phyloP scores from a whole-genome alignment of 2,113 vertebrate species.

The Delphinapterus leucas region DNA sequence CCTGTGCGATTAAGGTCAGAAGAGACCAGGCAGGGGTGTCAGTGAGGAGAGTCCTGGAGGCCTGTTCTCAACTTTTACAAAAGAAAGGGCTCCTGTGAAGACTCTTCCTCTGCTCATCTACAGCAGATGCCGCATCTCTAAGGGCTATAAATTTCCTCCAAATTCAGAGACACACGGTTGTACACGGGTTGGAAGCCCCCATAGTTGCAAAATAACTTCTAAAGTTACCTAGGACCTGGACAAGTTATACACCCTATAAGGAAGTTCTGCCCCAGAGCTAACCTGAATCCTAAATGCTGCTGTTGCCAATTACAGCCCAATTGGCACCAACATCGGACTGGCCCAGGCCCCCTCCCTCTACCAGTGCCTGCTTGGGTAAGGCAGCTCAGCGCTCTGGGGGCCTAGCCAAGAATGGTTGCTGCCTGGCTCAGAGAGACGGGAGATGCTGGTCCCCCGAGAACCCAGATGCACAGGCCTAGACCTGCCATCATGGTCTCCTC shows the following conservation, averaged over 20 bases:
- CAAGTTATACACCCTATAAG: background rate
- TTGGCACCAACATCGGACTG: background rate
- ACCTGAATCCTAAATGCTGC: background rate
- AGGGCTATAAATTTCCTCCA: background rate
- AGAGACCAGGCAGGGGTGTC: background rate
- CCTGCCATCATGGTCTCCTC: background rate
- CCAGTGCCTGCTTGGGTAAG: background rate
- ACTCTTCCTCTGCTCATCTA: background rate
- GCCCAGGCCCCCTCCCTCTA: background rate
- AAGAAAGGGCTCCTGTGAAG: background rate
- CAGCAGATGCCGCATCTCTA: background rate
- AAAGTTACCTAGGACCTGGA: background rate
- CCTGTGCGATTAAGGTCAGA: conserved; percentile 62
- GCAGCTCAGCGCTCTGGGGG: background rate
- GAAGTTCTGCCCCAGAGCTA: background rate
- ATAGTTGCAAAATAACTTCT: background rate
- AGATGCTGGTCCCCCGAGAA: conserved; percentile 17
- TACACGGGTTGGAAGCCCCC: background rate
- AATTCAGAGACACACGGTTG: background rate
- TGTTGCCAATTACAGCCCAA: background rate
- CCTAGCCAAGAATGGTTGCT: conserved; percentile 46
- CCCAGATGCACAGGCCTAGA: conserved; percentile 28
- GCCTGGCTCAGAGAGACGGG: background rate
- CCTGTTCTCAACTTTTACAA: background rate
- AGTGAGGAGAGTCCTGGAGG: background rate